Percentiles rank a stretch among this genome's conserved stretches.
Conservation (phyloP, 1,140 invertebrate genomes). For the Helicoverpa zea region DNA sequence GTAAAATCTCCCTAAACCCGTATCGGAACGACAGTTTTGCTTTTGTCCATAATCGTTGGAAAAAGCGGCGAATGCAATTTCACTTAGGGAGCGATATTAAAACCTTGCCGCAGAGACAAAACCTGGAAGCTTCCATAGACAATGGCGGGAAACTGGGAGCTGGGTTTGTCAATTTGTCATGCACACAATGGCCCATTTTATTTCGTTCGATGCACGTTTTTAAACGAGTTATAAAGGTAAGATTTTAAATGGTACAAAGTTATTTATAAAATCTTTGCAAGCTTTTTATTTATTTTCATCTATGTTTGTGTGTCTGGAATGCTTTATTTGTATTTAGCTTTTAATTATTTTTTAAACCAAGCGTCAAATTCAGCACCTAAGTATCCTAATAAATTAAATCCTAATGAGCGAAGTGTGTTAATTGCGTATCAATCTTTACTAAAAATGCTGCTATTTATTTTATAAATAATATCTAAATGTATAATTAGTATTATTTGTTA, state of each 20-base stretch:
- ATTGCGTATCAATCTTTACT: too few species aligned
- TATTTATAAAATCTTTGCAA: too few species aligned
- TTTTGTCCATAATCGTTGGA: conserved; percentile 22
- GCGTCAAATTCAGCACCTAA: too few species aligned
- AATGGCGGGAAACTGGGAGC: not conserved
- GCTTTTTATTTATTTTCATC: too few species aligned
- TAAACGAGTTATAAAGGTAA: not conserved
- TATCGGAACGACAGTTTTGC: conserved; percentile 6
- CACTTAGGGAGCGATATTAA: conserved; percentile 19
- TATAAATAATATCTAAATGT: too few species aligned
- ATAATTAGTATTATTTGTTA: too few species aligned
- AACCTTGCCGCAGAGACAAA: not conserved
- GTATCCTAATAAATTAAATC: too few species aligned
- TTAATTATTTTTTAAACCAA: too few species aligned
- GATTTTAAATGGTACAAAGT: not conserved
- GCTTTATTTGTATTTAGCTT: too few species aligned
- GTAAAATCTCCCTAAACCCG: not conserved
- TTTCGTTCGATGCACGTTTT: not conserved
- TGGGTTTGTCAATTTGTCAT: not conserved
- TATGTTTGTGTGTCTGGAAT: too few species aligned
- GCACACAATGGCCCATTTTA: not conserved
- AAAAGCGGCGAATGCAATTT: conserved; percentile 21
- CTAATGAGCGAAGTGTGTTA: too few species aligned
- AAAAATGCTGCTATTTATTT: too few species aligned
- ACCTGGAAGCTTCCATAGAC: not conserved